Percentiles rank a stretch among this genome's conserved stretches.
These are phyloP conservation scores for Cepphus grylle DNA, from an alignment of 2,113 vertebrate genomes.

Conservation along the genomic window DNA sequence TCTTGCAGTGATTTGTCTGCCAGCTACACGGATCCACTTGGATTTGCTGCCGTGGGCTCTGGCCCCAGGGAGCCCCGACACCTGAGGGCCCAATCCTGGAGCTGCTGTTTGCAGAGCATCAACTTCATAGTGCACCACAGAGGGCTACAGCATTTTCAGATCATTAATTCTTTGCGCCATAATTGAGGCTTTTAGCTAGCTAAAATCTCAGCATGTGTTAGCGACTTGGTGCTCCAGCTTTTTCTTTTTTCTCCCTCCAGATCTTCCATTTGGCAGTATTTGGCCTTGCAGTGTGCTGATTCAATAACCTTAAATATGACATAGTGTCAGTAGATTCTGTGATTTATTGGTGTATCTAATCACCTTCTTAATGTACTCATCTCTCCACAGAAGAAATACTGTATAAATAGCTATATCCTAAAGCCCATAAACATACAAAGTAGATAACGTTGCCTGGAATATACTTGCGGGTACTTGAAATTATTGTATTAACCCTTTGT, in stretches of 20 bases:
- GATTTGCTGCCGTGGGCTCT: rapidly evolving
- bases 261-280: background rate
- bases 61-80: background rate
- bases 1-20: background rate
- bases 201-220: background rate
- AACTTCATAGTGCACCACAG: background rate
- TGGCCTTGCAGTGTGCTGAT: background rate
- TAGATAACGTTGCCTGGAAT: background rate
- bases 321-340: background rate
- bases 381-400: background rate
- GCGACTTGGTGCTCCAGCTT: background rate
- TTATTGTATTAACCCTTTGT: background rate
- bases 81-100: background rate
- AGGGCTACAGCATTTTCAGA: background rate
- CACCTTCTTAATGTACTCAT: background rate
- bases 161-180: background rate
- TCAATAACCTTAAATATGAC: background rate
- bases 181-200: background rate
- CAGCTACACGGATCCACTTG: rapidly evolving
- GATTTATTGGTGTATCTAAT: background rate
- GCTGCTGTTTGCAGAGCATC: background rate
- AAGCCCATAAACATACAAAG: background rate
- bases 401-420: background rate
- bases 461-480: background rate
- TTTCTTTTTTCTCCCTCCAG: background rate